These are phyloP conservation scores for Ceratina australensis DNA, from an alignment of 1,140 invertebrate species.

Conservation along the genomic window DNA sequence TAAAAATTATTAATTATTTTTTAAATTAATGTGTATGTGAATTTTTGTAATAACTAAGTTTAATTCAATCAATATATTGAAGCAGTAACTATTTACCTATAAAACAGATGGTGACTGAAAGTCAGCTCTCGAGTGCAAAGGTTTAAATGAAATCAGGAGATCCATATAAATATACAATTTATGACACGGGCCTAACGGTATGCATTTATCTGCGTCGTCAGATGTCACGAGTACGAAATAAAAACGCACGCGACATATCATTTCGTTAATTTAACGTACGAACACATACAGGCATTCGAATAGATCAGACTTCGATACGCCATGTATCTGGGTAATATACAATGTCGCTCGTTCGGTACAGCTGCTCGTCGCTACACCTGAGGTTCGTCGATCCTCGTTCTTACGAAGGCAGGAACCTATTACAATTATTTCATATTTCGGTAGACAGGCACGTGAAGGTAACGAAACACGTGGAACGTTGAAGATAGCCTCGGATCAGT, in stretches of 20 bases:
- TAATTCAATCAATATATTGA: too few species aligned
- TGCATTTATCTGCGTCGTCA: neutral
- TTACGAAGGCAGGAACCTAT: too few species aligned
- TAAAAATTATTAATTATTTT: too few species aligned
- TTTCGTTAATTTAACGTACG: neutral
- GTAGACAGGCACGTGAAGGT: too few species aligned
- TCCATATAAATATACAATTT: neutral
- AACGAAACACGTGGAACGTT: neutral
- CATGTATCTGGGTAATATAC: neutral
- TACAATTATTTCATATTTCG: too few species aligned
- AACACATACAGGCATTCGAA: neutral
- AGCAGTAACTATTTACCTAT: too few species aligned
- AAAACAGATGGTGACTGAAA: too few species aligned
- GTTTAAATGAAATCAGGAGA: too few species aligned
- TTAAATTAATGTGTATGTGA: too few species aligned
- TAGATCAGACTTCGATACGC: slow-evolving; percentile 16
- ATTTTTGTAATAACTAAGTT: too few species aligned
- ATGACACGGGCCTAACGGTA: neutral
- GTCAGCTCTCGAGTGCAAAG: too few species aligned
- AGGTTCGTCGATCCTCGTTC: neutral
- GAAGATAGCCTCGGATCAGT: neutral
- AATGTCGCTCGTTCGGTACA: neutral
- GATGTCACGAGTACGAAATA: neutral
- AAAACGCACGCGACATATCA: neutral
- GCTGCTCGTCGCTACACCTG: slow-evolving; percentile 25